These are phyloP conservation scores for Morus bassanus DNA, from an alignment of 2,797 vertebrate species.

Conservation along the genomic window DNA sequence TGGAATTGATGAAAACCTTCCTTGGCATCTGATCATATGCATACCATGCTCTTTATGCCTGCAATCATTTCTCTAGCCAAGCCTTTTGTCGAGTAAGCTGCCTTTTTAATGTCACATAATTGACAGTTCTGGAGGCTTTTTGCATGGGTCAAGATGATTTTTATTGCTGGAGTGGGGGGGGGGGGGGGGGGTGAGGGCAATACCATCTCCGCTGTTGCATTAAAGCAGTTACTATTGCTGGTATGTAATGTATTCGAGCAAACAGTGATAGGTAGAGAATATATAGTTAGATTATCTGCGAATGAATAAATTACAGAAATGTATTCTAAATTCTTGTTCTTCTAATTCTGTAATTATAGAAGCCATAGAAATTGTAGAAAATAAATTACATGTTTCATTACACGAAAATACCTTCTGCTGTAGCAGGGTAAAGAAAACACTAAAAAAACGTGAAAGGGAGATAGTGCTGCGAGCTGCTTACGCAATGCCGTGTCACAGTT, in stretches of 20 bases:
- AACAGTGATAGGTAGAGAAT: background rate
- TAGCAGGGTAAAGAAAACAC: background rate
- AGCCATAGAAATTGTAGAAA: background rate
- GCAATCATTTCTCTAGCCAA: background rate
- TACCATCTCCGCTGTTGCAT: background rate
- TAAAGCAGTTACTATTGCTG: background rate
- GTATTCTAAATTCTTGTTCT: background rate
- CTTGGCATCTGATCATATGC: background rate
- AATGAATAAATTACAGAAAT: background rate
- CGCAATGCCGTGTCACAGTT: background rate
- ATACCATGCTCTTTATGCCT: background rate
- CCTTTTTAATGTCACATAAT: background rate
- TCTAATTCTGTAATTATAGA: background rate
- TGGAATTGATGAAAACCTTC: background rate
- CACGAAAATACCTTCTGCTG: background rate
- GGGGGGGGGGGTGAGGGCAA: background rate
- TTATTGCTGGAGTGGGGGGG: background rate
- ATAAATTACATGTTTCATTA: background rate
- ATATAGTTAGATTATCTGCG: background rate
- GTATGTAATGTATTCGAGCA: background rate
- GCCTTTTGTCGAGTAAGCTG: background rate
- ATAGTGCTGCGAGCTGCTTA: background rate
- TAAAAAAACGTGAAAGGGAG: background rate
- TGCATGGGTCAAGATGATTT: background rate
- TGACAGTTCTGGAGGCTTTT: background rate